Percentiles rank a stretch among this genome's conserved stretches.
phyloP scores from a whole-genome alignment of 1,140 invertebrate species.

The Solenopsis invicta region DNA sequence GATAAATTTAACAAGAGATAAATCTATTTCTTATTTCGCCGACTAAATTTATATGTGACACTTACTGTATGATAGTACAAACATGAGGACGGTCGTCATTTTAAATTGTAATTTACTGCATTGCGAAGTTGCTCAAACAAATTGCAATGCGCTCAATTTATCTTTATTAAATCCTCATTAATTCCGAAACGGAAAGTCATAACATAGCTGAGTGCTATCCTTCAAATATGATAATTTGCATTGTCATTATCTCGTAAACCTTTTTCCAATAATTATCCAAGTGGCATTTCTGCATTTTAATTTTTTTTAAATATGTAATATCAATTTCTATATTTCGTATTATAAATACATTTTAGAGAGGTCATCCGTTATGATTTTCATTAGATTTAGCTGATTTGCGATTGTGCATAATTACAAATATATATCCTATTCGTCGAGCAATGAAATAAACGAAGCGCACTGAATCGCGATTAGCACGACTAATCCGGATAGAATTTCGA shows the following conservation, averaged over 20 bases:
- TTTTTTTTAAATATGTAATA: not conserved
- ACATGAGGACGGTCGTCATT: not conserved
- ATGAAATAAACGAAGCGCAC: conserved; percentile 53
- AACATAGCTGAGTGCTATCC: not conserved
- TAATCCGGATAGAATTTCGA: conserved; percentile 57
- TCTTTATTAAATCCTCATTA: conserved; percentile 13
- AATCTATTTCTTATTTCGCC: not conserved
- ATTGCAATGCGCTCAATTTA: conserved; percentile 11
- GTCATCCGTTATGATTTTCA: conserved; percentile 26
- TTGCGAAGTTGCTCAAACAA: not conserved
- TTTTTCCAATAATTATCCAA: not conserved
- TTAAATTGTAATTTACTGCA: conserved; percentile 41
- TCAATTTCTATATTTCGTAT: not conserved
- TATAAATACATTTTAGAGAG: conserved; percentile 7
- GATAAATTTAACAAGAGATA: not conserved
- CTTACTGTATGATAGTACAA: not conserved
- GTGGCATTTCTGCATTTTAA: not conserved
- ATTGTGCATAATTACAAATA: conserved; percentile 49
- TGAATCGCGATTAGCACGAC: conserved; percentile 49
- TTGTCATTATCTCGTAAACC: not conserved
- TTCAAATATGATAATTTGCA: not conserved
- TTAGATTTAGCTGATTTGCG: conserved; percentile 40
- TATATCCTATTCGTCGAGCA: conserved; percentile 11
- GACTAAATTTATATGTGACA: conserved; percentile 11
- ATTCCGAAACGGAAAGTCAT: not conserved